Evolutionary conservation across 37 sponge, comb jelly and placozoan species (phyloP).

Genomic region (Oopsacas minuta): DNA sequence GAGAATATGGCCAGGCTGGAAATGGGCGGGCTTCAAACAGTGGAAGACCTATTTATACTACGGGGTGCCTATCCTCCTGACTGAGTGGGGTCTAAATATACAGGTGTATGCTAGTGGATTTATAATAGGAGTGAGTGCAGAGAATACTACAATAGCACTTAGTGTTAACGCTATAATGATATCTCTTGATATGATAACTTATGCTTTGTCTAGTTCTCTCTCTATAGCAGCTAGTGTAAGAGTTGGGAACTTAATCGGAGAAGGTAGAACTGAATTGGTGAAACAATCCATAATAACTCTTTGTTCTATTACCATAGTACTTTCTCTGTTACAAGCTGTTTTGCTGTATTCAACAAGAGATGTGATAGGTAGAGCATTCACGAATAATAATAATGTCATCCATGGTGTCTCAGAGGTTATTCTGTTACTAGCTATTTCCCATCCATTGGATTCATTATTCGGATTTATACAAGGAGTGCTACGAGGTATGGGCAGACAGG

Average conservation of each 20-base stretch:
- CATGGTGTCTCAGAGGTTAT: neutral
- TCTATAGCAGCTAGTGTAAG: neutral
- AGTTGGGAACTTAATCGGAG: neutral
- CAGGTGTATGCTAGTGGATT: slow-evolving; percentile 10
- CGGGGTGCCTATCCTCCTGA: neutral
- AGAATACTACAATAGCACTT: neutral
- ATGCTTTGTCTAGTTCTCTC: neutral
- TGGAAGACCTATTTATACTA: neutral
- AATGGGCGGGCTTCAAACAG: neutral
- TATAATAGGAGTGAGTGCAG: neutral
- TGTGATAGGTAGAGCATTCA: neutral
- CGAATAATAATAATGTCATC: neutral
- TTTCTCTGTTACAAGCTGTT: neutral
- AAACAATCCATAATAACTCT: neutral
- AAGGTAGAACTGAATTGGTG: neutral
- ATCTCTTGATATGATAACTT: neutral
- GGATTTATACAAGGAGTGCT: neutral
- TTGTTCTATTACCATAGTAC: neutral
- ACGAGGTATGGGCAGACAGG: neutral
- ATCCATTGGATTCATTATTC: slow-evolving; percentile 4
- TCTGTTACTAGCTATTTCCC: neutral
- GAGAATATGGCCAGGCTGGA: neutral
- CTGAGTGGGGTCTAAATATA: neutral
- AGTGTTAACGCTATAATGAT: neutral
- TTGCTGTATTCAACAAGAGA: neutral